Evolutionary conservation across 2,797 vertebrate genomes (phyloP), one percentile per base, ranked within the genome.

Genomic region (Rhyacichthys aspro): DNA sequence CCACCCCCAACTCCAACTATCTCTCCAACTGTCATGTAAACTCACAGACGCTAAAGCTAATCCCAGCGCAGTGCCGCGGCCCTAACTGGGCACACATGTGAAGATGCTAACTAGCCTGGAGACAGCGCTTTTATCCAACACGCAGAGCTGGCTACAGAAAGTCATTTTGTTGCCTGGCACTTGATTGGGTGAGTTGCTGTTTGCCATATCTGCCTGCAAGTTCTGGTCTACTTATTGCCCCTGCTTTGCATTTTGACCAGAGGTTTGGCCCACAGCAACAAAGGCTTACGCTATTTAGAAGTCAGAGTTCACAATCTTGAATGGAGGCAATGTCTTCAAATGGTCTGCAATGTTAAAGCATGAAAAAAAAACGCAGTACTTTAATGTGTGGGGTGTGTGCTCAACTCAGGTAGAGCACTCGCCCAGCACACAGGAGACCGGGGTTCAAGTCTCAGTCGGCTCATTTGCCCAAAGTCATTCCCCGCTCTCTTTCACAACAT

Each of bases 41-140:
- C 49, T 32, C 45, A 38, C 45, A 64, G 39, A 57, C 56, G 55
- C 37, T 50, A 34, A 7, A 65, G 43, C 49, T 42, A 63, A 70
- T 79, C 53, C 39, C 70, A 12, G 54, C 44, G 23, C 63, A 55
- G 37, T 28, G 23, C 23, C 23, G 23, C 54, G 56, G 38, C 50
- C 45, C 48, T 19, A 75, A 71, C 67, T 63, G 74, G 59, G 62
- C 39, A 62, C 43, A 57, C 47, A 71, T 57, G 47, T 47, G 15
- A 72, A 67, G 47, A 72, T 55, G 66, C 65, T 77, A 74, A 82
- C 70, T 58, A 58, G 63, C 82, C 76, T 74, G 61, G 63, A 67
- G 66, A 71, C 17, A 63, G 11, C 37, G 42, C 49, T 76, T 77
- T 70, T 55, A 71, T 62, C 70, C 55, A 28, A 64, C 36, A 43